phyloP scores from a whole-genome alignment of 2,113 vertebrate species.

The Xenus cinereus region DNA sequence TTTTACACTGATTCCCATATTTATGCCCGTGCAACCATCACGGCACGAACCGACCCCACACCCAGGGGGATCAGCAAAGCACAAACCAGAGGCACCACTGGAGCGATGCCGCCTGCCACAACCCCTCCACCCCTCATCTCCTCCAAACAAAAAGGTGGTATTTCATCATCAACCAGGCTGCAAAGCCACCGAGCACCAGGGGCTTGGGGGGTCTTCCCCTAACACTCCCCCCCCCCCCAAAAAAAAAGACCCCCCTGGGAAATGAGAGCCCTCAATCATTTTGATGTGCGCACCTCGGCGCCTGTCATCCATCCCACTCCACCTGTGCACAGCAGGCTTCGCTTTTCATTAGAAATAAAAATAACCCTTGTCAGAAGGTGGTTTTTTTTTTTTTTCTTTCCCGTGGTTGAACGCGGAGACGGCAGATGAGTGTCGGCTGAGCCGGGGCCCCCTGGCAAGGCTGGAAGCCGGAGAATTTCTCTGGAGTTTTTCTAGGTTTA shows the following conservation, averaged over 20 bases:
- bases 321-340: slow-evolving; percentile 41
- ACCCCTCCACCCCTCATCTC: background rate
- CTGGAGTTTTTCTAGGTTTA: slow-evolving; percentile 45
- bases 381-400: background rate
- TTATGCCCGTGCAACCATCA: fast-evolving
- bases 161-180: background rate
- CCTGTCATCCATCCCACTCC: background rate
- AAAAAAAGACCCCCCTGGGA: background rate
- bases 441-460: background rate
- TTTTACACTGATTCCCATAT: fast-evolving
- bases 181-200: fast-evolving
- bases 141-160: fast-evolving
- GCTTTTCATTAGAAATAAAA: slow-evolving; percentile 20
- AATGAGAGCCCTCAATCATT: background rate
- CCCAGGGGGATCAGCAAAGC: background rate
- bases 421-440: background rate
- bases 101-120: fast-evolving
- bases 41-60: fast-evolving
- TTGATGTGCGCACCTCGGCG: background rate
- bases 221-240: background rate
- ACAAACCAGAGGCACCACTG: fast-evolving
- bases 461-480: slow-evolving; percentile 20
- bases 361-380: slow-evolving; percentile 34
- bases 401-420: background rate
- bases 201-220: no score